Percentiles rank a stretch among this genome's conserved stretches.
phyloP scores from a whole-genome alignment of 2,113 vertebrate species.

The Catharus fuscescens region DNA sequence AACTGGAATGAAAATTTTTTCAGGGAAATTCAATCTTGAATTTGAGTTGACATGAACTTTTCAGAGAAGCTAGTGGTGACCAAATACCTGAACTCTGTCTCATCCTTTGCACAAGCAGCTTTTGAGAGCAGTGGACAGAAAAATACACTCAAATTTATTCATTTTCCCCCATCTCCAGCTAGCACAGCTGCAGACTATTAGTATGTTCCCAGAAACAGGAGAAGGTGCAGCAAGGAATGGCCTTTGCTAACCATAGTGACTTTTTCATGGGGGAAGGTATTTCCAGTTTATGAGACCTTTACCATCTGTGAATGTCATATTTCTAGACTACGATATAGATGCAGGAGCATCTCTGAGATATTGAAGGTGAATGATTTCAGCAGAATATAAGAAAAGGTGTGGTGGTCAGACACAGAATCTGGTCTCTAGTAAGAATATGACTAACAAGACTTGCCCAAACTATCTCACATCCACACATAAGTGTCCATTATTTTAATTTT shows the following conservation, averaged over 20 bases:
- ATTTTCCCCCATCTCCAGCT: neutral
- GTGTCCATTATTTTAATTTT: neutral
- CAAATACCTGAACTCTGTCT: neutral
- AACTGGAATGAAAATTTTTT: neutral
- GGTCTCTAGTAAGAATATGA: neutral
- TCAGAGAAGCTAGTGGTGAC: neutral
- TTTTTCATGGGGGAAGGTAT: neutral
- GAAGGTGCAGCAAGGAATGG: neutral
- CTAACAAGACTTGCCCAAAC: neutral
- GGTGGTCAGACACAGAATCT: neutral
- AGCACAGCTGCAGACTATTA: neutral
- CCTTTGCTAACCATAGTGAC: neutral
- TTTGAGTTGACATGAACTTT: neutral
- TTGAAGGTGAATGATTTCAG: neutral
- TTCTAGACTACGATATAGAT: neutral
- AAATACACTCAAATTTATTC: neutral
- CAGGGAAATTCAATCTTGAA: neutral
- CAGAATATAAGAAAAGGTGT: neutral
- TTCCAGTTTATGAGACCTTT: neutral
- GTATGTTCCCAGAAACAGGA: neutral
- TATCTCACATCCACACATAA: neutral
- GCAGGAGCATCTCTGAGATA: neutral
- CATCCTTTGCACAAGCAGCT: neutral
- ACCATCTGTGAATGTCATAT: neutral
- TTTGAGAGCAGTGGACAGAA: neutral